Conservation (phyloP, 1,140 invertebrate genomes). For the Colletes gigas region DNA sequence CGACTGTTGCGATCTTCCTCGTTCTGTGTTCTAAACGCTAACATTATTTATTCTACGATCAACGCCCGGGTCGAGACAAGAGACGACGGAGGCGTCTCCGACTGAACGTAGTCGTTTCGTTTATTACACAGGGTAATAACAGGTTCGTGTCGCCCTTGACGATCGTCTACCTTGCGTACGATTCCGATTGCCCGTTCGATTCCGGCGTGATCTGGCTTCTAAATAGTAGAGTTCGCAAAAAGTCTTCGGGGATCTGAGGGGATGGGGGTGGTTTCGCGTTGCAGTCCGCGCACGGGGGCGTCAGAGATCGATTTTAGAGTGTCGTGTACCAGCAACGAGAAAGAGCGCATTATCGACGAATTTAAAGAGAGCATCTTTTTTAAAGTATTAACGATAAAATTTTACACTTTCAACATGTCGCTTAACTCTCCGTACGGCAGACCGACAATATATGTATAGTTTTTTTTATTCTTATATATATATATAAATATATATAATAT, state of each 20-base stretch:
- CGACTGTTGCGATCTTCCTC: too few species aligned
- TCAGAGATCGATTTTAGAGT: conserved; percentile 22
- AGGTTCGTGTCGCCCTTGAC: not conserved
- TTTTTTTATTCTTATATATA: not conserved
- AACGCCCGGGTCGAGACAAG: not conserved
- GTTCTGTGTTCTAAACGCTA: too few species aligned
- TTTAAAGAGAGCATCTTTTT: conserved; percentile 40
- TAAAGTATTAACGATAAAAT: conserved; percentile 65
- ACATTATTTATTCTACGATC: not conserved
- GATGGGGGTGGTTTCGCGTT: not conserved
- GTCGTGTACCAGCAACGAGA: conserved; percentile 50
- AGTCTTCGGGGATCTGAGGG: conserved; percentile 14
- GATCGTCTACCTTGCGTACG: conserved; percentile 3
- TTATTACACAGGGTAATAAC: conserved; percentile 20
- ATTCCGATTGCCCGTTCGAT: conserved; percentile 40
- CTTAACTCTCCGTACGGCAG: conserved; percentile 51
- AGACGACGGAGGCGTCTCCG: not conserved
- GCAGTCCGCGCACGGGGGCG: conserved; percentile 13
- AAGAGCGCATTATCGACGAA: conserved; percentile 25
- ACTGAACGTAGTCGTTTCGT: not conserved
- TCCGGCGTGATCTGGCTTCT: conserved; percentile 24
- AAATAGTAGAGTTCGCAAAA: conserved; percentile 30
- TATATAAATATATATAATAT: conserved; percentile 31
- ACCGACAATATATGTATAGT: conserved; percentile 48
- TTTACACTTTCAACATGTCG: conserved; percentile 65